Evolutionary conservation across 1,140 invertebrate species (phyloP).

Genomic region (Hyles vespertilio): DNA sequence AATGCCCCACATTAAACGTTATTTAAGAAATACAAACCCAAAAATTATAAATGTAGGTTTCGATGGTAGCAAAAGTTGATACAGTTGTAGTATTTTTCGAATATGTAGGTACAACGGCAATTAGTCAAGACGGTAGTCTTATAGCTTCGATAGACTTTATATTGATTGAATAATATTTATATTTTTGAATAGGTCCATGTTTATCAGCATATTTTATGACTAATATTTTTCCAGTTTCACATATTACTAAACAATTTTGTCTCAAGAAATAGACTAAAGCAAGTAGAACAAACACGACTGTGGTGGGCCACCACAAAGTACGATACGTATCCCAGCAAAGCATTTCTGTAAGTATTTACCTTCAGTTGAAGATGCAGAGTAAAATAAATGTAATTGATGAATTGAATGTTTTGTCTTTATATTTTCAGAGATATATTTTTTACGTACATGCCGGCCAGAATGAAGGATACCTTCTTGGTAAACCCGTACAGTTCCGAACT

Average conservation of each 20-base stretch:
- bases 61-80: too few species aligned
- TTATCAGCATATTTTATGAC: too few species aligned
- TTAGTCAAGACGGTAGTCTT: too few species aligned
- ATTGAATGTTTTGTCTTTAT: slow-evolving; percentile 1
- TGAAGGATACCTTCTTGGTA: slow-evolving; percentile 56
- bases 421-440: slow-evolving; percentile 61
- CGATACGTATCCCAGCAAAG: slow-evolving; percentile 55
- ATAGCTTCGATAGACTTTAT: not conserved
- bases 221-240: slow-evolving; percentile 45
- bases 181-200: too few species aligned
- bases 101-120: too few species aligned
- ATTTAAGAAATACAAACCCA: too few species aligned
- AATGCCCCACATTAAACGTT: too few species aligned
- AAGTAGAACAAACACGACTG: slow-evolving; percentile 52
- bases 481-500: slow-evolving; percentile 53
- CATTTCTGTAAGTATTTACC: slow-evolving; percentile 51
- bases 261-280: slow-evolving; percentile 49
- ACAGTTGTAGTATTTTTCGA: too few species aligned
- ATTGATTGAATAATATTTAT: not conserved
- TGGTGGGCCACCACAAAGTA: slow-evolving; percentile 67
- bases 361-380: too few species aligned
- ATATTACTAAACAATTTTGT: slow-evolving; percentile 51
- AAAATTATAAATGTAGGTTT: too few species aligned
- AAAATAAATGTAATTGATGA: too few species aligned
- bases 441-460: slow-evolving; percentile 60